A percentile compares a stretch with the other conserved stretches of the same genome.
phyloP scores from a whole-genome alignment of 2,797 vertebrate genomes.

The Oreochromis grahami region DNA sequence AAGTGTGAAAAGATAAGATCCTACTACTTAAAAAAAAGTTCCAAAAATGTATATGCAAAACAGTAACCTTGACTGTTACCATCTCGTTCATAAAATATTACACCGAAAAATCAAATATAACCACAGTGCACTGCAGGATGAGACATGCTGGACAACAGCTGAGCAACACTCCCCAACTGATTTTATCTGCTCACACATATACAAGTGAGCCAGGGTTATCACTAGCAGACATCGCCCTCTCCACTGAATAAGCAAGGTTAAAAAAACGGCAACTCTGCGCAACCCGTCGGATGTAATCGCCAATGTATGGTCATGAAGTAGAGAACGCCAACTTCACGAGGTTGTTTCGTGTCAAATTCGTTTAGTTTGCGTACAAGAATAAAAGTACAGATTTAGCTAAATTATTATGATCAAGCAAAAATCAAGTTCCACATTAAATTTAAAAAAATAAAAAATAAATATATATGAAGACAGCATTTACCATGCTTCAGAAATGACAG shows the following conservation, averaged over 20 bases:
- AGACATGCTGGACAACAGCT: slow-evolving; percentile 49
- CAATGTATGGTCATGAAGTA: not conserved
- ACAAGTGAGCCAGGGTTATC: slow-evolving; percentile 37
- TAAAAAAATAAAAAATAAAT: not conserved
- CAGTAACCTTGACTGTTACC: not conserved
- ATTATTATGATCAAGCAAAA: not conserved
- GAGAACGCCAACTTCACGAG: not conserved
- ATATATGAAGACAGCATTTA: slow-evolving; percentile 25
- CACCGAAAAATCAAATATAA: slow-evolving; percentile 3
- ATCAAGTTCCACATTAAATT: not conserved
- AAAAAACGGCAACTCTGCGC: slow-evolving; percentile 16
- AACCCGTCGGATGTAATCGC: slow-evolving; percentile 9
- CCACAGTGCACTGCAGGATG: slow-evolving; percentile 13
- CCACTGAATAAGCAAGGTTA: slow-evolving; percentile 5
- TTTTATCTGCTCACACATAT: slow-evolving; percentile 34
- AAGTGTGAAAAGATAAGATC: not conserved
- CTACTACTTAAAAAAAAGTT: not conserved
- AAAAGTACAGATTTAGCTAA: not conserved
- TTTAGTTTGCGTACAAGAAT: not conserved
- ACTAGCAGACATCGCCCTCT: slow-evolving; percentile 38
- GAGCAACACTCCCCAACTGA: slow-evolving; percentile 25
- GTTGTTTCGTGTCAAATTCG: not conserved
- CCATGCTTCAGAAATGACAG: slow-evolving; percentile 33
- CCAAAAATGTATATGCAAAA: not conserved
- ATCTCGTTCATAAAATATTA: slow-evolving; percentile 9